Evolutionary conservation across 2,797 vertebrate genomes (phyloP), one percentile per base, ranked within the genome.

Genomic region (Tympanoctomys barrerae): DNA sequence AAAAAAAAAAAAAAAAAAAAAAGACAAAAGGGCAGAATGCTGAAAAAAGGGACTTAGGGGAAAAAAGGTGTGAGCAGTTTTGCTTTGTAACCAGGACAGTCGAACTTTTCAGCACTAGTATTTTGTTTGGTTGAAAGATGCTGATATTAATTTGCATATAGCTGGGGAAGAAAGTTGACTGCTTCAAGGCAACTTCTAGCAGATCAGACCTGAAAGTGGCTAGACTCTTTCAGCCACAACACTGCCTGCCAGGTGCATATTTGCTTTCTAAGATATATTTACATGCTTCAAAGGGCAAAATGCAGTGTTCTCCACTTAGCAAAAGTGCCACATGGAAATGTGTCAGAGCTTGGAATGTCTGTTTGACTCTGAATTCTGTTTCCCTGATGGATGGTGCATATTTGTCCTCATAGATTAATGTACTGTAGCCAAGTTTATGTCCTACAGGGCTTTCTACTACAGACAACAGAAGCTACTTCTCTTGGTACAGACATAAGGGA

Each of bases 191-290:
- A 39, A 49, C 82, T 79, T 87, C 21, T 81, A 81, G 78, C 71
- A 84, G n/a, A 87, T 80, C 64, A 84, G n/a, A 87, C 77, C 36
- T 87, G 86, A 94, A 87, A 87, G 78, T 7, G 80, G 70, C 52
- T 78, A 75, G 61, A 89, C n/a, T 57, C 3, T 54, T 62, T 54
- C 61, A 79, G 62, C 12, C 49, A 81, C 59, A 57, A 68, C 4
- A 57, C 26, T 87, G 64, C 36, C 46, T 88, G n/a, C 59, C 64
- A 68, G 54, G 49, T 66, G 75, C 26, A 24, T 31, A 62, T 57
- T 54, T 90, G 78, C 61, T 73, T 31, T 33, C 9, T 36, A n/a
- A 49, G 14, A 36, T 36, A 66, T 78, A 46, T 59, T 78, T 80
- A 36, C 13, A 59, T 10, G 3, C 36, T 71, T 28, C 7, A 19